Evolutionary conservation across 1,140 invertebrate species (phyloP), one percentile per base, ranked within the genome.

Genomic region (Carcinoscorpius rotundicauda): DNA sequence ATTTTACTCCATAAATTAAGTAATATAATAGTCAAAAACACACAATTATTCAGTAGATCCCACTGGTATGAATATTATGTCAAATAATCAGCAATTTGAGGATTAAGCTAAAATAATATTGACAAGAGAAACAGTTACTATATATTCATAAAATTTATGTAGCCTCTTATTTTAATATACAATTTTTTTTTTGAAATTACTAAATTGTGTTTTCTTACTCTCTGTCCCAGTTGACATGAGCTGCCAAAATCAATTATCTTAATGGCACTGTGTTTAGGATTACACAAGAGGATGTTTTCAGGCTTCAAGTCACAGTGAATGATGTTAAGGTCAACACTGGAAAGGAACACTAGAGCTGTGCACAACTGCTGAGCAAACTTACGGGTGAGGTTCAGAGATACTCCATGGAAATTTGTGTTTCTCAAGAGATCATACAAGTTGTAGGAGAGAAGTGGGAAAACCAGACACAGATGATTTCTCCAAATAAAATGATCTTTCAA

Each of bases 251-350:
- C 96, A 72, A 98, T 93, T 79, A 99, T 98, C 83, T 99, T 99
- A 78, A 99, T 99, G 72, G 96, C 94, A 78, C 91, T 98, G 78
- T 95, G 83, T 80, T 98, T 99, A 60, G 97, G 95, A 84, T 99
- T 99, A 83, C 96, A 98, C 76, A 99, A 83, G 73, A 99, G 84
- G 78, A 99, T 99, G 82, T 99, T 99, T 82, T 99, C 97, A 71
- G 97, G 97, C 79, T 99, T 99, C 79, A 99, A 85, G 86, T 99
- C 97, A 87, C 97, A 99, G 82, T 99, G 97, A 81, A 99, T 99
- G 80, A 99, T 98, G 83, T 95, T 97, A 79, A 99, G 84, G 85
- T 99, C 94, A 72, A 94, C 94, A 75, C 92, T 93, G 77, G 94
- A 95, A 75, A 99, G 87, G 84, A 98, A 99, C 79, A 98, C 83